These are phyloP conservation scores for Mirza zaza DNA, from an alignment of 2,113 vertebrate species.

Conservation along the genomic window DNA sequence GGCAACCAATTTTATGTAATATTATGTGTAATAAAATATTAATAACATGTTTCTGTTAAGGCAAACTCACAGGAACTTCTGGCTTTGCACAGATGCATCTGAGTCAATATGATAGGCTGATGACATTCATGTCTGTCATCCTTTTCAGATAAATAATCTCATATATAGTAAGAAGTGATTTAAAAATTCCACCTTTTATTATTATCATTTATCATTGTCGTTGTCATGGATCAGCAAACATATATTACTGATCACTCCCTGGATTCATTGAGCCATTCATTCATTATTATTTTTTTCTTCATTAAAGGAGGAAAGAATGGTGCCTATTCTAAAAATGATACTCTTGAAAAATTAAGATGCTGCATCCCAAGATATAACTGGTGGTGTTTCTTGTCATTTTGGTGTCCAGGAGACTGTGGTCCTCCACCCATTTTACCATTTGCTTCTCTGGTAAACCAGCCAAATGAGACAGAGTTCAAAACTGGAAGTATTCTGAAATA, in stretches of 20 bases:
- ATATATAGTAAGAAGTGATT: not conserved
- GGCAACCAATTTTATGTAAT: not conserved
- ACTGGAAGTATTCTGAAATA: constrained; percentile 64
- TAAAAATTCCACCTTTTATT: not conserved
- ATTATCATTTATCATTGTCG: not conserved
- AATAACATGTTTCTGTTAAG: not conserved
- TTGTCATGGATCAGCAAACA: not conserved
- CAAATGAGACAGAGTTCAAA: not conserved
- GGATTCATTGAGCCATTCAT: too few relatives aligned
- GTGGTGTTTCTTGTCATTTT: constrained; percentile 9
- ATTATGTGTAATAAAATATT: not conserved
- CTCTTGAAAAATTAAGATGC: not conserved
- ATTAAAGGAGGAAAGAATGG: not conserved
- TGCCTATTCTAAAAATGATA: not conserved
- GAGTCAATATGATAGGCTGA: not conserved
- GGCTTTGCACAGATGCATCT: not conserved
- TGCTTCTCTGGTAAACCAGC: not conserved
- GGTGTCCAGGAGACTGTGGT: constrained; percentile 78
- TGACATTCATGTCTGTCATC: not conserved
- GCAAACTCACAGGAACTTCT: not conserved
- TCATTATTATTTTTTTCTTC: not conserved
- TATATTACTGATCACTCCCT: not conserved
- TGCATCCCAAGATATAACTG: not conserved
- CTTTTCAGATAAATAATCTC: not conserved
- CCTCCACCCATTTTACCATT: constrained; percentile 42